Base-by-base conservation (phyloP, 2,888 invertebrate species). In the Ashinkailepas kermadecensis region DNA sequence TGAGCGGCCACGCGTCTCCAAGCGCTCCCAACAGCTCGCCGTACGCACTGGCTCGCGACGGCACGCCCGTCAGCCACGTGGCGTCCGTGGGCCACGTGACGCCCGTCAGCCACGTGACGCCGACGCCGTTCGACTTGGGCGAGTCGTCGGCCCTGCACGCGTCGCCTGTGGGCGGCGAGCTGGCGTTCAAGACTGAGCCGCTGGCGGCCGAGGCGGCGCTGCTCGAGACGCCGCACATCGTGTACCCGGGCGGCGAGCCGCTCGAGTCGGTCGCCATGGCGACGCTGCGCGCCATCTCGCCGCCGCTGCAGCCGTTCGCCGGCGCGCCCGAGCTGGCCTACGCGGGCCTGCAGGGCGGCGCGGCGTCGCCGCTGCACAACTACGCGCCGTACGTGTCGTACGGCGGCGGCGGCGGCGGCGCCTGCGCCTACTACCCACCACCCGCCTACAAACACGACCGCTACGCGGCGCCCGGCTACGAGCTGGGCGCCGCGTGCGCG, bases 211-310 rank as follows among this genome's bases (percentile, higher is more conserved):
- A 74, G 54, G 12, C 54, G 1, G 74, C 23, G 18, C 56, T 74
- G 54, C 54, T 54, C 9, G 74, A 74, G 74, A 74, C 74, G 74
- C 74, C 74, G 18, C 74, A 74, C 56, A 74, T 74, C 18, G 74
- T 74, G 21, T 74, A 74, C 74, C 74, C 74, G 54, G 54, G 74
- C 56, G 56, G 74, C 21, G 56, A 21, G 9, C 21, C 15, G 18
- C 18, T 54, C 54, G 74, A 70, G 39, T 13, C 39, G 18, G 39
- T 3, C 70, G 70, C 56, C 21, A 56, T 74, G 74, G 74, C 74
- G 1, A 74, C 74, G 21, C 74, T 74, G 54, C 74, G 56, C 0
- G 9, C 74, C 10, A 74, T 74, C 54, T 21, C 74, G 8, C 74
- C 74, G 9, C n/a, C 54, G 8, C 7, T 74, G 56, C 15, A 3